Percentiles rank a stretch among this genome's conserved stretches.
These are phyloP conservation scores for Sisyra terminalis DNA, from an alignment of 2,888 invertebrate species.

Conservation along the genomic window DNA sequence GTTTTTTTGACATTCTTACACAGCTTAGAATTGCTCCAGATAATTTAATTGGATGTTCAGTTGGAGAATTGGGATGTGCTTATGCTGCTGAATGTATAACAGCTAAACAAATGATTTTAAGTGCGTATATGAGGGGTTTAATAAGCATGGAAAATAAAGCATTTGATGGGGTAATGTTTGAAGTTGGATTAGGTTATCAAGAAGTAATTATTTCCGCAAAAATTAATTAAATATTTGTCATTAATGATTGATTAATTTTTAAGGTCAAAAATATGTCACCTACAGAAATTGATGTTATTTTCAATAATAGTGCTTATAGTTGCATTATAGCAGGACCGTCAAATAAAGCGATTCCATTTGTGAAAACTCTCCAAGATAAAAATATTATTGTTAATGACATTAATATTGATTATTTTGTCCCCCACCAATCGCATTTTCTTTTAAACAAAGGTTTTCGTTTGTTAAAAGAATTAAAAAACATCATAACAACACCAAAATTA, in stretches of 20 bases:
- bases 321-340: constrained; percentile 83
- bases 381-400: constrained; percentile 71
- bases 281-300: constrained; percentile 65
- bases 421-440: constrained; percentile 79
- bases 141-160: constrained; percentile 46
- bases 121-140: constrained; percentile 59
- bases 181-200: constrained; percentile 35
- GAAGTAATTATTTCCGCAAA: constrained; percentile 17
- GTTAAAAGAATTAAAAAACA: constrained; percentile 40
- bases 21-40: constrained; percentile 23
- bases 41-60: constrained; percentile 46
- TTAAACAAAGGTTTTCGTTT: constrained; percentile 50
- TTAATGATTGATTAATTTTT: background rate
- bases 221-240: too few relatives aligned
- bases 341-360: constrained; percentile 45
- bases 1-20: constrained; percentile 29
- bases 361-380: constrained; percentile 45
- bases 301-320: constrained; percentile 73
- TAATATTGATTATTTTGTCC: constrained; percentile 61
- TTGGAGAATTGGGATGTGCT: constrained; percentile 80
- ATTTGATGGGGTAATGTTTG: constrained; percentile 64
- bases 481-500: constrained; percentile 45
- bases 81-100: constrained; percentile 82
- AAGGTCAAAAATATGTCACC: constrained; percentile 38
- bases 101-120: constrained; percentile 61